Evolutionary conservation across 2,113 vertebrate species (phyloP).

Genomic region (Cephalopterus ornatus): DNA sequence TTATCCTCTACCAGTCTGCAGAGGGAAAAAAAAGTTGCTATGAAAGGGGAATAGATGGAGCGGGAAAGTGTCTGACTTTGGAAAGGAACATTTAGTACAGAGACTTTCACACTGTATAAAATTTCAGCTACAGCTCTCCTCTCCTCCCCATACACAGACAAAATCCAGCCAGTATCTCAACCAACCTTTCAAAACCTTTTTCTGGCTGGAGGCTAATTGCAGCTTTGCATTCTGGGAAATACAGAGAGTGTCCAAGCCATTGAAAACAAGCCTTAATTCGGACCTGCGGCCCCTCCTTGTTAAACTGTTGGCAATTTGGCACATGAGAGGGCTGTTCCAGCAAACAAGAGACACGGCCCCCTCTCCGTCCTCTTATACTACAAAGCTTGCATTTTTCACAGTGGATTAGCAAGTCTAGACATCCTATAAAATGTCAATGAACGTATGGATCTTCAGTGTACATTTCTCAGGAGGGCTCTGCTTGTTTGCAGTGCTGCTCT

Average conservation of each 20-base stretch:
- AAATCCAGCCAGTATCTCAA: neutral
- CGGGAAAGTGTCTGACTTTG: conserved; percentile 1
- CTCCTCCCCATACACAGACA: neutral
- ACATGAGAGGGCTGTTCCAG: neutral
- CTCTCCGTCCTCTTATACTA: neutral
- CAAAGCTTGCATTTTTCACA: conserved; percentile 69
- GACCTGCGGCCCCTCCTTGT: neutral
- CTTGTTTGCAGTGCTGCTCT: conserved; percentile 40
- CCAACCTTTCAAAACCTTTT: conserved; percentile 16
- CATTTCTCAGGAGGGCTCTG: conserved; percentile 60
- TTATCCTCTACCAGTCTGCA: conserved; percentile 7
- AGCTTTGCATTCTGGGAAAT: conserved; percentile 30
- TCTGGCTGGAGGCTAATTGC: conserved; percentile 50
- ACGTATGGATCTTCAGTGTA: conserved; percentile 60
- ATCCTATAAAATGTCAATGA: conserved; percentile 69
- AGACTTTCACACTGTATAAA: neutral
- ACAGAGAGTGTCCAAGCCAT: neutral
- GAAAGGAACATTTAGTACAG: conserved; percentile 17
- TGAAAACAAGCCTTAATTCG: neutral
- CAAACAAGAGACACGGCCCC: neutral
- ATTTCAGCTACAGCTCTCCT: neutral
- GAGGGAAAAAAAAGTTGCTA: neutral
- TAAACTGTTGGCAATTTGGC: conserved; percentile 12
- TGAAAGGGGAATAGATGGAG: conserved; percentile 8
- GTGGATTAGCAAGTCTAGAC: conserved; percentile 72